Conservation (phyloP, 2,113 vertebrate genomes). For the Ctenodactylus gundi region DNA sequence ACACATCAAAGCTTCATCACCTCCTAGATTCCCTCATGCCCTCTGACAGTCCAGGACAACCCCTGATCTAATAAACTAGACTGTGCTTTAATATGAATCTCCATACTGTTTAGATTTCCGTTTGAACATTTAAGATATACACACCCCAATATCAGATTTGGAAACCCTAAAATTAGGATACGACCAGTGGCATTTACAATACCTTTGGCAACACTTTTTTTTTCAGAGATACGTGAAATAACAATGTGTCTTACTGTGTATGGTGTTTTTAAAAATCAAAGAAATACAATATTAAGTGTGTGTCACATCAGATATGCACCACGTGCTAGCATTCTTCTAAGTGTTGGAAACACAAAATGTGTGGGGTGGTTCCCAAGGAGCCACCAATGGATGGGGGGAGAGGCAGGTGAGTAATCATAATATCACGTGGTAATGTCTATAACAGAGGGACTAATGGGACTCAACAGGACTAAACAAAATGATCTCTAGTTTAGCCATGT, state of each 20-base stretch:
- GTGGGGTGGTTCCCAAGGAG: background rate
- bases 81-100: conserved; percentile 3
- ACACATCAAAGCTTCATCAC: background rate
- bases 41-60: background rate
- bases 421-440: background rate
- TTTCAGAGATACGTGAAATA: conserved; percentile 12
- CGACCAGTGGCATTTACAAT: background rate
- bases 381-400: background rate
- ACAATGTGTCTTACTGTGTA: background rate
- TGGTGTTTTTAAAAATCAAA: background rate
- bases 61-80: background rate
- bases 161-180: background rate
- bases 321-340: background rate
- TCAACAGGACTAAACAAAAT: background rate
- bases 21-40: background rate
- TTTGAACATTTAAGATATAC: background rate
- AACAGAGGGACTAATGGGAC: background rate
- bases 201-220: conserved; percentile 7
- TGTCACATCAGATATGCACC: background rate
- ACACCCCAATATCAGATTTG: background rate
- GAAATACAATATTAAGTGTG: background rate
- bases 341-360: background rate
- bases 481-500: background rate
- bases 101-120: background rate
- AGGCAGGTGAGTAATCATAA: background rate